Conservation (phyloP, 2,113 vertebrate genomes). For the Aegotheles bennettii region DNA sequence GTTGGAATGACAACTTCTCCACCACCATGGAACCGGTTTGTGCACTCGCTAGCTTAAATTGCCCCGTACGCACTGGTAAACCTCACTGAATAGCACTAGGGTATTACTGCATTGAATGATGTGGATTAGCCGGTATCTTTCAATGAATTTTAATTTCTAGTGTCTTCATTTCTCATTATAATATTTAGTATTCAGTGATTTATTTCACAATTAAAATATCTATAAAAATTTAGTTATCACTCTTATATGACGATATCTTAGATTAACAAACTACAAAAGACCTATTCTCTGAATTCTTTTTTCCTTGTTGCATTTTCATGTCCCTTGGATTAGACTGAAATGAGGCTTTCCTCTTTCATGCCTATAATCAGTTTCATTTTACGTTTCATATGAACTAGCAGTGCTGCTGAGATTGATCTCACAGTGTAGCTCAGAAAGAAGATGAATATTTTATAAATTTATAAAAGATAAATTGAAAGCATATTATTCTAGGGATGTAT, state of each 20-base stretch:
- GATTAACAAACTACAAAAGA: neutral
- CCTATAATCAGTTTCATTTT: slow-evolving; percentile 45
- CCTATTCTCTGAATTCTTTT: neutral
- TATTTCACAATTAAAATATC: neutral
- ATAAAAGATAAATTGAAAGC: slow-evolving; percentile 34
- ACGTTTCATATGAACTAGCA: slow-evolving; percentile 1
- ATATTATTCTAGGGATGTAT: slow-evolving; percentile 26
- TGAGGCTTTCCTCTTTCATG: slow-evolving; percentile 30
- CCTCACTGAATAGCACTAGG: neutral
- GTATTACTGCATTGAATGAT: neutral
- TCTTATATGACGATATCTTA: neutral
- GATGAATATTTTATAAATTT: slow-evolving; percentile 50
- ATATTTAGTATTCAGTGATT: neutral
- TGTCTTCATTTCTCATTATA: neutral
- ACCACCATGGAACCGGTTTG: accelerated
- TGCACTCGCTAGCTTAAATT: neutral
- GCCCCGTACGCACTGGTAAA: neutral
- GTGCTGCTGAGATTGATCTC: slow-evolving; percentile 28
- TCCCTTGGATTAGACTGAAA: slow-evolving; percentile 1
- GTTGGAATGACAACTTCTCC: neutral
- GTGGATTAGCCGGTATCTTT: neutral
- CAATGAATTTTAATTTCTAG: neutral
- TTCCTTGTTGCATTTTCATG: neutral
- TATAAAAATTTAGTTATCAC: neutral
- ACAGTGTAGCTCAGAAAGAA: neutral